Conservation (phyloP, 2,797 vertebrate species). For the Lycodopsis pacificus region DNA sequence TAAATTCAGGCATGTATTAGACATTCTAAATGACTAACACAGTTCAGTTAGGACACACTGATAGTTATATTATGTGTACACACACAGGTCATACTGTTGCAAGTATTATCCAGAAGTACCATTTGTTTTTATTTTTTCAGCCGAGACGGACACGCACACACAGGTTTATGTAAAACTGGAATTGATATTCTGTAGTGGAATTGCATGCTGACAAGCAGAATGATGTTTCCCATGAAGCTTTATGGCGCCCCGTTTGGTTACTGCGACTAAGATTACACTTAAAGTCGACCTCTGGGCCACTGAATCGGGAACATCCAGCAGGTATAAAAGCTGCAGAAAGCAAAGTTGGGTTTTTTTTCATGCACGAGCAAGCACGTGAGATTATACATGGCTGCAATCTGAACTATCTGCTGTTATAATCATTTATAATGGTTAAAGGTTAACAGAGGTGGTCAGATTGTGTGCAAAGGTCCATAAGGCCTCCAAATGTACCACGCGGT, state of each 20-base stretch:
- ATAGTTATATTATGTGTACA: no score
- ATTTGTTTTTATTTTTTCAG: not conserved
- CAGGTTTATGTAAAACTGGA: not conserved
- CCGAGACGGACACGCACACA: not conserved
- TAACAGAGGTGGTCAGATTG: slow-evolving; percentile 67
- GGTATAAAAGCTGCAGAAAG: slow-evolving; percentile 40
- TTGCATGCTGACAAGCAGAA: not conserved
- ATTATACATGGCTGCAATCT: slow-evolving; percentile 53
- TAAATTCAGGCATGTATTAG: not conserved
- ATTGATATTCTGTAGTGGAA: not conserved
- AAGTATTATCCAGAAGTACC: not conserved
- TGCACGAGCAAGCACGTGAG: slow-evolving; percentile 27
- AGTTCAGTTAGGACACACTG: not conserved
- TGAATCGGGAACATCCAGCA: slow-evolving; percentile 21
- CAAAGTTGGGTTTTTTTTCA: slow-evolving; percentile 6
- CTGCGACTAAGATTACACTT: slow-evolving; percentile 21
- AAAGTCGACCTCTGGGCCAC: slow-evolving; percentile 20
- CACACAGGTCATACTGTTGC: not conserved
- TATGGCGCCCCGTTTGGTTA: slow-evolving; percentile 24
- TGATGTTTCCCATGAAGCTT: slow-evolving; percentile 1
- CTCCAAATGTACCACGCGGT: slow-evolving; percentile 42
- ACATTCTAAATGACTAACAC: not conserved
- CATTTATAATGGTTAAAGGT: slow-evolving; percentile 79
- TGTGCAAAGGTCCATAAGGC: slow-evolving; percentile 76
- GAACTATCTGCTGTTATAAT: slow-evolving; percentile 67